Percentiles rank a stretch among this genome's conserved stretches.
These are phyloP conservation scores for Acromyrmex echinatior DNA, from an alignment of 1,140 invertebrate genomes.

Conservation along the genomic window DNA sequence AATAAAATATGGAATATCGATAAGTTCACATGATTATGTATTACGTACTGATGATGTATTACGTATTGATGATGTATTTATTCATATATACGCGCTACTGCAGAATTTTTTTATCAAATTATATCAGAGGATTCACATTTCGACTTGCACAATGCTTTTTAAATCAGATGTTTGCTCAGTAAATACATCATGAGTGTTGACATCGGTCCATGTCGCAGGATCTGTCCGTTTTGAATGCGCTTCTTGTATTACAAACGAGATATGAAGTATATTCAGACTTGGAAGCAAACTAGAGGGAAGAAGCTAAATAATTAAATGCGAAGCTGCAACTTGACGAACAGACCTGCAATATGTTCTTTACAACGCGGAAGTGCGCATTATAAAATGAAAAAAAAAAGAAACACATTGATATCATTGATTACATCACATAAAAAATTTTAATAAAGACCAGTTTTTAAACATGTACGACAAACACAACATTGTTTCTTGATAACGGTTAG, in stretches of 20 bases:
- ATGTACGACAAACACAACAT: slow-evolving; percentile 76
- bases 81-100: neutral
- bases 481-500: slow-evolving; percentile 79
- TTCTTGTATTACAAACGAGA: neutral
- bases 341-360: slow-evolving; percentile 12
- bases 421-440: slow-evolving; percentile 74
- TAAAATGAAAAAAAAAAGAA: slow-evolving; percentile 33
- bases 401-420: slow-evolving; percentile 73
- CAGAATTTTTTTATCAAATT: slow-evolving; percentile 26
- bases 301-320: neutral
- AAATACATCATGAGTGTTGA: slow-evolving; percentile 41
- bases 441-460: slow-evolving; percentile 79
- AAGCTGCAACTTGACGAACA: slow-evolving; percentile 16
- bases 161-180: neutral
- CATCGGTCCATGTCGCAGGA: neutral
- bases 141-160: neutral
- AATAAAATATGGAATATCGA: slow-evolving; percentile 4
- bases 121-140: neutral
- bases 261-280: neutral
- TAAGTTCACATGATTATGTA: neutral
- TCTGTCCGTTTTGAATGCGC: slow-evolving; percentile 31
- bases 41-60: neutral
- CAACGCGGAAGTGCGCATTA: slow-evolving; percentile 62
- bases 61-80: neutral
- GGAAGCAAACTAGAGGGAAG: neutral